Percentiles rank a stretch among this genome's conserved stretches.
Conservation (phyloP, 2,888 invertebrate genomes). For the Polylopha cassiicola region DNA sequence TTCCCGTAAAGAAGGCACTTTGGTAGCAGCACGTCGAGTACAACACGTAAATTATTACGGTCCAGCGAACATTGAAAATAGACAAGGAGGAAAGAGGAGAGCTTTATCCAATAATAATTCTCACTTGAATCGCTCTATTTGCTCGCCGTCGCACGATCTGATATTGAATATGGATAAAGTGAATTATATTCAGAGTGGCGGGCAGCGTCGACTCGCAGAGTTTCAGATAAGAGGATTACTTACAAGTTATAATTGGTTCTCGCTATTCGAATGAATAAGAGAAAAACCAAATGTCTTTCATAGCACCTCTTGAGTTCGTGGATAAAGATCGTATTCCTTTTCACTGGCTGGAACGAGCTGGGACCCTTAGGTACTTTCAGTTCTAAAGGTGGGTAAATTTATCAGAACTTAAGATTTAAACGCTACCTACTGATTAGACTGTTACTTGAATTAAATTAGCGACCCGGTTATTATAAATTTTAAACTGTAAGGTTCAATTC, state of each 20-base stretch:
- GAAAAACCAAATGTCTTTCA: constrained; percentile 54
- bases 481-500: too few relatives aligned
- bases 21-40: constrained; percentile 50
- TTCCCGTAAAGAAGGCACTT: constrained; percentile 41
- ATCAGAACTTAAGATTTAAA: too few relatives aligned
- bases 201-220: constrained; percentile 61
- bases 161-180: constrained; percentile 76
- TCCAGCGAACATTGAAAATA: constrained; percentile 63
- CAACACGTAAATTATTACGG: constrained; percentile 63
- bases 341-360: constrained; percentile 10
- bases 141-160: constrained; percentile 70
- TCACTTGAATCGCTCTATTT: constrained; percentile 74
- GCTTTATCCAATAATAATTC: constrained; percentile 74
- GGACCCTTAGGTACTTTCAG: too few relatives aligned
- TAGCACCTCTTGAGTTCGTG: constrained; percentile 46
- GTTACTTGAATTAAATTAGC: too few relatives aligned
- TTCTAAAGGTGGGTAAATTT: too few relatives aligned
- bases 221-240: constrained; percentile 70
- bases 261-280: constrained; percentile 60
- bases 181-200: constrained; percentile 70
- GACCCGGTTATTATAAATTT: too few relatives aligned
- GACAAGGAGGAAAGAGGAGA: constrained; percentile 60
- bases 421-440: too few relatives aligned
- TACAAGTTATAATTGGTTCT: constrained; percentile 74
- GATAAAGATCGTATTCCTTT: constrained; percentile 41